A percentile compares a stretch with the other conserved stretches of the same genome.
Conservation (phyloP, 2,888 invertebrate species). For the Andrena camellia region DNA sequence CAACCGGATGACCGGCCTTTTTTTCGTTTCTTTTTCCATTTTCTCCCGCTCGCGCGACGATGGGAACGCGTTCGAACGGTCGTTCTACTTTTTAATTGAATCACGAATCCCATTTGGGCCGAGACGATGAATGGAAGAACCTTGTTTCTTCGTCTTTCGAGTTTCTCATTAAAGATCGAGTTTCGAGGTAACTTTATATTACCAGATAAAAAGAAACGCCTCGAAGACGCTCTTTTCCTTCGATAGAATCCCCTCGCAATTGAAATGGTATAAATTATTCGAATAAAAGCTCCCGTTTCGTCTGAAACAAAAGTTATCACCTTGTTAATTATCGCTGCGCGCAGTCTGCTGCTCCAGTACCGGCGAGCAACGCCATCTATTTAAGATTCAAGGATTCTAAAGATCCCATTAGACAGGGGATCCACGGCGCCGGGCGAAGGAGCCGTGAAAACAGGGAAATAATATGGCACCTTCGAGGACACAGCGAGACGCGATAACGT, state of each 20-base stretch:
- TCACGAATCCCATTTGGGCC: not conserved
- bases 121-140: not conserved
- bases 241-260: too few species aligned
- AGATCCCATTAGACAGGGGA: too few species aligned
- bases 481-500: conserved; percentile 14
- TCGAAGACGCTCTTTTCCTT: not conserved
- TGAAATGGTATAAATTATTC: too few species aligned
- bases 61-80: not conserved
- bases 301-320: too few species aligned
- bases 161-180: not conserved
- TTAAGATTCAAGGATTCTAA: too few species aligned
- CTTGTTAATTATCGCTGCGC: too few species aligned
- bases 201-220: not conserved
- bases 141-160: not conserved
- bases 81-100: not conserved
- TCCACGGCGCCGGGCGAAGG: not conserved
- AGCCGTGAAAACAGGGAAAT: not conserved
- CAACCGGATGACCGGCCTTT: conserved; percentile 9
- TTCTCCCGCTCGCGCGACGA: not conserved
- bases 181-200: not conserved
- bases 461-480: conserved; percentile 19
- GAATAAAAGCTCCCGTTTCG: too few species aligned
- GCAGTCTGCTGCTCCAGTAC: too few species aligned
- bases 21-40: not conserved
- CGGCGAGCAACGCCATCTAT: too few species aligned